Base-by-base conservation (phyloP, 2,797 vertebrate species). In the Microchirus variegatus region DNA sequence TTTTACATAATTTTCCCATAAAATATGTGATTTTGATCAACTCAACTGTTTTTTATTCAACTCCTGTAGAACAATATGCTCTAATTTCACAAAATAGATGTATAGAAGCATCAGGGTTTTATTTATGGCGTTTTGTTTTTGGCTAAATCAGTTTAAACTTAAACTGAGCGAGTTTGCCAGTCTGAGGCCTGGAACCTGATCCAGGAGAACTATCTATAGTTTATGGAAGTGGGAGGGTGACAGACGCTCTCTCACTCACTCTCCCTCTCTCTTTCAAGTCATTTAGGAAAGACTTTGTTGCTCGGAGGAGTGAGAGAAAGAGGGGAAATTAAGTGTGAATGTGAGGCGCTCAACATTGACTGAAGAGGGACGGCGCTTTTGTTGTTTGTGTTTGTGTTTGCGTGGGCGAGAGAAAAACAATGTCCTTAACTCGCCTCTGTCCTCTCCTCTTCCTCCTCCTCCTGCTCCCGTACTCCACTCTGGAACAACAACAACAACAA, bases 161-260 rank as follows among this genome's bases (percentile, higher is more conserved):
- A 7, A 6, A 47, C 70, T 35, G 17, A 75, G 67, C n/a, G 70
- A 57, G 73, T 51, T 65, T 63, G 70, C 61, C 37, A 63, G 77
- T 76, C 75, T 65, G 83, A 55, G 68, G 56, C 79, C 77, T 80
- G 92, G 87, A 93, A 91, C 90, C 58, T 12, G 86, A 91, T 86
- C 89, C 90, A 87, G 88, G 75, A 68, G 83, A 87, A 89, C 89
- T 68, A 70, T 91, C 89, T 93, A 90, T 91, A 93, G 90, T 87
- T 81, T 46, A 67, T 87, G 82, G 80, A 86, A 84, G 87, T 82
- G 84, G 87, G 87, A 79, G 89, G 89, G 82, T 38, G 68, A 53
- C 40, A 17, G 75, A 57, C 36, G 66, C 51, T 59, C 4, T 66
- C 46, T 54, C 37, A 48, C 70, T 35, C 47, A 59, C 48, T 59